Evolutionary conservation across 2,888 invertebrate genomes (phyloP), one percentile per base, ranked within the genome.

Genomic region (Erebia ligea): DNA sequence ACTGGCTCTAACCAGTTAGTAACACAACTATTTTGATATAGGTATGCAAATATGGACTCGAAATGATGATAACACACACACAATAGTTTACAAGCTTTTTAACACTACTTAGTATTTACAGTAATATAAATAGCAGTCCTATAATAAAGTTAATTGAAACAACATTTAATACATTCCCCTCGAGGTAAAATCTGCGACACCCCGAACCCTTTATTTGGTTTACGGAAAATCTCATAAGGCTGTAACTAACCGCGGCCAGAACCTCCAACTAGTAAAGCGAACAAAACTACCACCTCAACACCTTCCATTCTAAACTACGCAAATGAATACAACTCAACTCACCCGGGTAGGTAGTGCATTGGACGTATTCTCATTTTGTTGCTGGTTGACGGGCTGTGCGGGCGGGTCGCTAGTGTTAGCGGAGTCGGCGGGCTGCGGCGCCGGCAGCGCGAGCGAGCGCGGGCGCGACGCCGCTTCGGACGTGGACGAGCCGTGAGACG

Each of bases 381-480:
- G 52, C 70, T 67, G 62, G 66, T 61, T 48, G 62, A 72, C 42
- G 65, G 71, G 72, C 45, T 65, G 71, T 45, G 71, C 58, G n/a
- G 72, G 71, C 59, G 74, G 75, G 70, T 34, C 69, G 57, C 56
- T 45, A n/a, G 69, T 34, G 74, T 21, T 25, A 40, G 40, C 56
- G 21, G 68, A 10, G 76, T 77, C 76, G 63, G 81, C 63, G 62
- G 79, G 73, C 67, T 79, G 76, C 57, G 81, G 72, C 69, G 77
- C 73, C 67, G 73, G 73, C 72, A 91, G 87, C 72, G 87, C 84
- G 69, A 91, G 87, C 73, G 90, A 86, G 82, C 90, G 86, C 76
- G 92, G 92, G 1, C 91, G 85, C 78, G 91, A 76, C 80, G 90
- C 89, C 74, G 90, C 89, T 83, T 91, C 91, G 21, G 88, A 88